Base-by-base conservation (phyloP, 2,888 invertebrate genomes). In the Eudemis profundana region DNA sequence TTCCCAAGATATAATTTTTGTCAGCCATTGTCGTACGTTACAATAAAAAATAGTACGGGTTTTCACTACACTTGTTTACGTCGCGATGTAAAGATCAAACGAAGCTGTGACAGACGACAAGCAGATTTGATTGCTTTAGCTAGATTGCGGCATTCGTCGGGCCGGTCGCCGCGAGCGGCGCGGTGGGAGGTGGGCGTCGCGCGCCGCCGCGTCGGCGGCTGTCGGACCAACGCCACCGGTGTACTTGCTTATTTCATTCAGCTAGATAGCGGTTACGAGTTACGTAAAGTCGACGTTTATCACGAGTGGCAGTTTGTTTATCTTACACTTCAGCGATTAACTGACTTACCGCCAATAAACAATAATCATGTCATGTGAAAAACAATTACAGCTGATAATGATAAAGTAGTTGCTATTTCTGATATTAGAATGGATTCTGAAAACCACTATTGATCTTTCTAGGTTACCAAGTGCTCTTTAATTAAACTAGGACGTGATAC, bases 1-100 rank as follows among this genome's bases (percentile, higher is more conserved):
- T 95, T 27, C 97, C 97, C 70, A 97, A 87, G 68, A 95, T 88
- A 75, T 88, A 92, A 72, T 84, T 82, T 73, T 89, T 90, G 44
- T 87, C 87, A 69, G 87, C 73, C 93, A 93, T 93, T 38, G 33
- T 65, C 54, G 56, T 17, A 27, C 27, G 29, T 51, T 47, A 7
- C 19, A 36, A 53, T 44, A 2, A 19, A 33, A 33, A 14, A 3
- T 3, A 3, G 19, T 21, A n/a, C 21, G 10, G 17, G 29, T 53
- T 21, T 60, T 40, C 15, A 33, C 27, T 44, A 51, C 51, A 40
- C 59, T 54, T 53, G 29, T 47, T 64, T 60, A 53, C 4, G 23
- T 23, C 27, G 60, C 53, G 46, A 38, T n/a, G 60, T 64, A 46
- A 47, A 53, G 59, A 60, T 65, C 7, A 46, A 40, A 38, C 38